phyloP scores from a whole-genome alignment of 1,140 invertebrate genomes.

The Procambarus virginalis region DNA sequence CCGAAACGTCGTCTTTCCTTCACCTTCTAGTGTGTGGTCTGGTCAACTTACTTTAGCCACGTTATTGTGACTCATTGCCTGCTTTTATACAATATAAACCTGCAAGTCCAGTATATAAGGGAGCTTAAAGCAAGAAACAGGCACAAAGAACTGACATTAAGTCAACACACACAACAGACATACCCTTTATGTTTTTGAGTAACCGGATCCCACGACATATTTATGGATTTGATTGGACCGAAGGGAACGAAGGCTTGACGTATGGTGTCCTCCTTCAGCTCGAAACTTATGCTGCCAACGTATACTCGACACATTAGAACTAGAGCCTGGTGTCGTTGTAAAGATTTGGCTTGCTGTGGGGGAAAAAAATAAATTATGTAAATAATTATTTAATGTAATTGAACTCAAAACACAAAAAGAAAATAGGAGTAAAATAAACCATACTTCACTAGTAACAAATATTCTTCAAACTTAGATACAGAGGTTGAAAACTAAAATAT shows the following conservation, averaged over 20 bases:
- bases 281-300: slow-evolving; percentile 99
- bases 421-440: no score
- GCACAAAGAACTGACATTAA: neutral
- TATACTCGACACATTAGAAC: slow-evolving; percentile 98
- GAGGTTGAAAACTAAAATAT: no score
- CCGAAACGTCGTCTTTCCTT: no score
- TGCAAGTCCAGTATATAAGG: neutral
- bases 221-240: slow-evolving; percentile 99
- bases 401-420: no score
- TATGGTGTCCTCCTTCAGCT: slow-evolving; percentile 99
- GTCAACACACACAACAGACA: neutral
- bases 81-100: no score
- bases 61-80: no score
- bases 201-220: slow-evolving; percentile 99
- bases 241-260: slow-evolving; percentile 98
- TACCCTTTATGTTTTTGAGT: slow-evolving; percentile 99
- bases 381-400: no score
- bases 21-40: no score
- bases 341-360: slow-evolving; percentile 82
- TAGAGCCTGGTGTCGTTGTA: slow-evolving; percentile 93
- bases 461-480: no score
- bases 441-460: no score
- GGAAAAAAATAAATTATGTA: slow-evolving; percentile 74
- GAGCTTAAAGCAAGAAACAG: no score
- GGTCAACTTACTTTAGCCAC: no score